Evolutionary conservation across 1,140 invertebrate genomes (phyloP).

Genomic region (Drosophila nebulosa): DNA sequence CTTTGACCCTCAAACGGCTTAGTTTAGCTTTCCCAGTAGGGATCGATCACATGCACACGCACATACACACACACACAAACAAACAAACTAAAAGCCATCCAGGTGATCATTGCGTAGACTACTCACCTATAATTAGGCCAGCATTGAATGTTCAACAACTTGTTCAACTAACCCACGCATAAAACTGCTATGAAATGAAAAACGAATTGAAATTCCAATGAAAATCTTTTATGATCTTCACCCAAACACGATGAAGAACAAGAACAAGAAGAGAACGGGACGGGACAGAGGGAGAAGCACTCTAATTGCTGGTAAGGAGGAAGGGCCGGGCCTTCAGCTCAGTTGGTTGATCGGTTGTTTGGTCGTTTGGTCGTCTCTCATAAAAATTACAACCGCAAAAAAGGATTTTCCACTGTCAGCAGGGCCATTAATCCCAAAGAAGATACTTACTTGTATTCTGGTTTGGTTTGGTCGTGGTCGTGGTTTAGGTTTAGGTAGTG

Average conservation of each 20-base stretch:
- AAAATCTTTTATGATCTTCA: conserved; percentile 64
- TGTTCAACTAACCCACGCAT: conserved; percentile 48
- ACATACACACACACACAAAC: not conserved
- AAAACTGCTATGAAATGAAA: not conserved
- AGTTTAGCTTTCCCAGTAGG: conserved; percentile 52
- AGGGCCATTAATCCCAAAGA: conserved; percentile 61
- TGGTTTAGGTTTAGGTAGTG: not conserved
- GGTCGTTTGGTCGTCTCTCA: conserved; percentile 12
- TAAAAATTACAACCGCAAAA: conserved; percentile 71
- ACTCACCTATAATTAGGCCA: conserved; percentile 51
- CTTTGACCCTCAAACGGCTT: conserved; percentile 37
- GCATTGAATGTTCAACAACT: conserved; percentile 31
- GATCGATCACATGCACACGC: not conserved
- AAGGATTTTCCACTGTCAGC: conserved; percentile 71
- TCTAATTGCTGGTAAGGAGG: conserved; percentile 55
- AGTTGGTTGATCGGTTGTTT: not conserved
- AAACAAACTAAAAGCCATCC: not conserved
- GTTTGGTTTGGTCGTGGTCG: conserved; percentile 27
- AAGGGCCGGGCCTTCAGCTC: no score
- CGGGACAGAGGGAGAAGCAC: conserved; percentile 23
- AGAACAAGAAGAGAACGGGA: not conserved
- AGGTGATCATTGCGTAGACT: conserved; percentile 23
- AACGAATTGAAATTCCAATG: conserved; percentile 63
- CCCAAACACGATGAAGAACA: conserved; percentile 1
- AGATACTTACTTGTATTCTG: not conserved